Percentiles rank a stretch among this genome's conserved stretches.
Evolutionary conservation across 2,113 vertebrate species (phyloP).

Genomic region (Leptobrachium leishanense): DNA sequence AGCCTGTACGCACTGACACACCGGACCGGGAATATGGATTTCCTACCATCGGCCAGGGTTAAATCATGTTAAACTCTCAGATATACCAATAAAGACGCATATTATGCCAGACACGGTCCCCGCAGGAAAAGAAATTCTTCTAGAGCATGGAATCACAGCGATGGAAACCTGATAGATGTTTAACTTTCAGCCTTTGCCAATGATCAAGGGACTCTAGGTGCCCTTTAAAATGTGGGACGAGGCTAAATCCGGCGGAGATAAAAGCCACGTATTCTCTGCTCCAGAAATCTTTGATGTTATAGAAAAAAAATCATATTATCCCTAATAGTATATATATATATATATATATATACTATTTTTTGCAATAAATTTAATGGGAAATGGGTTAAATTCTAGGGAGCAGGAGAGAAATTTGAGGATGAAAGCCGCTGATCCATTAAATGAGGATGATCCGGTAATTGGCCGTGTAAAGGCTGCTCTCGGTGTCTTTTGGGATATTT

Average conservation of each 20-base stretch:
- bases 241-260: conserved; percentile 47
- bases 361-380: conserved; percentile 3
- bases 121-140: conserved; percentile 24
- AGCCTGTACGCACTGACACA: neutral
- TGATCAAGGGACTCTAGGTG: conserved; percentile 45
- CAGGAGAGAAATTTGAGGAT: neutral
- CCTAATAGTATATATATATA: conserved; percentile 19
- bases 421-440: neutral
- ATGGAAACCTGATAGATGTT: conserved; percentile 41
- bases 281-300: conserved; percentile 29
- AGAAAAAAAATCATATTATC: conserved; percentile 37
- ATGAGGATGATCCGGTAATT: conserved; percentile 25
- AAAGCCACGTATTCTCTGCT: conserved; percentile 25
- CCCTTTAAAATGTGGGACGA: conserved; percentile 47
- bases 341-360: no score
- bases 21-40: neutral
- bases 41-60: conserved; percentile 18
- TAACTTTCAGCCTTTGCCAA: conserved; percentile 36
- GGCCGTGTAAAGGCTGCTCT: conserved; percentile 9
- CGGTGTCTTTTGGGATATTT: conserved; percentile 18
- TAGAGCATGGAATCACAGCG: conserved; percentile 37
- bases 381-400: conserved; percentile 37
- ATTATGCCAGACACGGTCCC: conserved; percentile 16
- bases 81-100: conserved; percentile 11
- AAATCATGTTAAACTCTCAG: conserved; percentile 41